phyloP scores from a whole-genome alignment of 2,113 vertebrate genomes.

The Gavia stellata region DNA sequence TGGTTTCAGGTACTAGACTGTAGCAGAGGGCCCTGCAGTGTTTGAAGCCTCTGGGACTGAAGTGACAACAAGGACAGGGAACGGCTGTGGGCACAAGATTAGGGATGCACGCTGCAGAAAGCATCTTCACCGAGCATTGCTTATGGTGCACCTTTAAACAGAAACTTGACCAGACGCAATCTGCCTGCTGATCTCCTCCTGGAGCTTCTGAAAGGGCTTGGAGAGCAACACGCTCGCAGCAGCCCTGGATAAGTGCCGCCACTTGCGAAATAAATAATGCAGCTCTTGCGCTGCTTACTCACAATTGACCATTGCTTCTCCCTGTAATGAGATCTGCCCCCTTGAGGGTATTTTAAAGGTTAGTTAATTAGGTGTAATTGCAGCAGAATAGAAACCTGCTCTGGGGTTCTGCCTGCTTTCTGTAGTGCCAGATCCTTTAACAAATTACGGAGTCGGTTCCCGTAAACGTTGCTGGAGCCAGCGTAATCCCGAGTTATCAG shows the following conservation, averaged over 20 bases:
- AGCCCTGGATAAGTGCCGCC: background rate
- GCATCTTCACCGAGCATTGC: background rate
- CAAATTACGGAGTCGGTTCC: fast-evolving
- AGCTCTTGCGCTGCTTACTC: background rate
- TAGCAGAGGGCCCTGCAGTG: background rate
- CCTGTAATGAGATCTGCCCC: conserved; percentile 12
- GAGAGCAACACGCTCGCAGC: background rate
- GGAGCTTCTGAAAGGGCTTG: background rate
- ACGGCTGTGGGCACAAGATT: background rate
- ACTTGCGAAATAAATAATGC: background rate
- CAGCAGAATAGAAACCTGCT: background rate
- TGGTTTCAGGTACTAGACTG: background rate
- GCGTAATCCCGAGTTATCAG: background rate
- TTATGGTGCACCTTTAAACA: background rate
- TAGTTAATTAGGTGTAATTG: conserved; percentile 53
- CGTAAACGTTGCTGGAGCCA: background rate
- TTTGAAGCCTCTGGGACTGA: background rate
- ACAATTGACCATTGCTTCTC: background rate
- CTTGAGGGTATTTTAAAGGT: conserved; percentile 19
- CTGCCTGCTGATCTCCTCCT: background rate
- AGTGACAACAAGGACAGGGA: background rate
- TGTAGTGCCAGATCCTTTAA: background rate
- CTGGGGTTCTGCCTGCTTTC: background rate
- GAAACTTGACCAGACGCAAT: background rate
- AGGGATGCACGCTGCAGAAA: background rate